These are phyloP conservation scores for Scarus forsteni DNA, from an alignment of 2,797 vertebrate genomes.

Conservation along the genomic window DNA sequence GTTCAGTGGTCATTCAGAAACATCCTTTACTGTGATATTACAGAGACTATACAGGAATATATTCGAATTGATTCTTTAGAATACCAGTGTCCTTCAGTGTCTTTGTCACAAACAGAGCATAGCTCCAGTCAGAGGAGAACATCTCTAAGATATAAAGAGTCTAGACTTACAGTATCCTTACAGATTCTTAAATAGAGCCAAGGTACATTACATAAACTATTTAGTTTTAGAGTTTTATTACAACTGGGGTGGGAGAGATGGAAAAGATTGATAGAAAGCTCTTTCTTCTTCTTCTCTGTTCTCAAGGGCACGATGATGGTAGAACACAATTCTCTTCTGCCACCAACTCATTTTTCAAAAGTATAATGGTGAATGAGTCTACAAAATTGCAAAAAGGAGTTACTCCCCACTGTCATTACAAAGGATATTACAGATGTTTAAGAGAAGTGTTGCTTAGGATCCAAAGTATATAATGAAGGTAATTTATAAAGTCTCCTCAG, in stretches of 20 bases:
- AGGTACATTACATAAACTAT: conserved; percentile 1
- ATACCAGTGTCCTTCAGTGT: conserved; percentile 7
- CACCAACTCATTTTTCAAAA: conserved; percentile 15
- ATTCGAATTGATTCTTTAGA: conserved; percentile 27
- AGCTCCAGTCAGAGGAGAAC: background rate
- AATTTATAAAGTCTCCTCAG: background rate
- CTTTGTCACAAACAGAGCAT: conserved; percentile 1
- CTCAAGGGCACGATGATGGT: conserved; percentile 1
- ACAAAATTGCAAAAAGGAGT: background rate
- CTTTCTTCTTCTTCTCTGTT: conserved; percentile 14
- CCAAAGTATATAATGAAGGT: background rate
- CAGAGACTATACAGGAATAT: background rate
- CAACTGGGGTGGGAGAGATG: background rate
- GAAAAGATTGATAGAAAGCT: background rate
- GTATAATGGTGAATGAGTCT: background rate
- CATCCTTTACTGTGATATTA: conserved; percentile 10
- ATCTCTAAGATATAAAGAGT: conserved; percentile 2
- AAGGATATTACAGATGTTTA: background rate
- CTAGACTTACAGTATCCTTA: conserved; percentile 10
- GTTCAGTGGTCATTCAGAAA: conserved; percentile 23
- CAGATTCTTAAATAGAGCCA: conserved; percentile 10
- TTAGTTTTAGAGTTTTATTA: background rate
- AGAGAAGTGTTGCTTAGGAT: background rate
- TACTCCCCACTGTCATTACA: background rate
- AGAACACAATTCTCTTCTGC: background rate